Base-by-base conservation (phyloP, 2,888 invertebrate genomes). In the Drosophila mimica region DNA sequence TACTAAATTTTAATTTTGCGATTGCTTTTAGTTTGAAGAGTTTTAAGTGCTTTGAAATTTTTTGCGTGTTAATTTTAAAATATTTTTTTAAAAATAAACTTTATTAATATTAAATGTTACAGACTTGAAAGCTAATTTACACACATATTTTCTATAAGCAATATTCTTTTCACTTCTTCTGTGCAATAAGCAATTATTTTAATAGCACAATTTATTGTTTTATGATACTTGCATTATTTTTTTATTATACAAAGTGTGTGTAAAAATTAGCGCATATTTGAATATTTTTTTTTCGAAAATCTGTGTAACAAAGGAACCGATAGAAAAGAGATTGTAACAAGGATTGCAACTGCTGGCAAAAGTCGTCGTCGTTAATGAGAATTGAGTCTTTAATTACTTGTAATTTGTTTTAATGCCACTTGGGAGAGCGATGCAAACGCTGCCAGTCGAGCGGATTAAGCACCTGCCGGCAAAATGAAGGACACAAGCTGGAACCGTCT, bases 321-420 rank as follows among this genome's bases (percentile, higher is more conserved):
- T 7, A n/a, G 43, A 52, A 17, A 20, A 5, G 4, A 46, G 9
- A 46, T 20, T 59, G 68, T 53, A 49, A 30, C 56, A 36, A 38
- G 20, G 70, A 65, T 20, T 57, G 53, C 34, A 80, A 62, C 67
- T 43, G 53, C 53, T 59, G 62, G 64, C 54, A 56, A 46, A 43
- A 46, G 54, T 65, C 40, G 66, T 65, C 70, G 76, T 65, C 70
- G 76, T 85, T 76, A 81, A 85, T 89, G 79, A 66, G 70, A 75
- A 76, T 75, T 73, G 74, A 74, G 76, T 80, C 78, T 73, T 86
- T 90, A 87, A 90, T 87, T 87, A 88, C 83, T 87, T 87, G 90
- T 87, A 90, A 87, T 88, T 87, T 88, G 88, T 88, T 88, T 83
- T 88, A 87, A 90, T 86, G 82, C 88, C 83, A 88, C 90, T 90